Percentiles rank a stretch among this genome's conserved stretches.
These are phyloP conservation scores for Thera britannica DNA, from an alignment of 2,888 invertebrate genomes.

Conservation along the genomic window DNA sequence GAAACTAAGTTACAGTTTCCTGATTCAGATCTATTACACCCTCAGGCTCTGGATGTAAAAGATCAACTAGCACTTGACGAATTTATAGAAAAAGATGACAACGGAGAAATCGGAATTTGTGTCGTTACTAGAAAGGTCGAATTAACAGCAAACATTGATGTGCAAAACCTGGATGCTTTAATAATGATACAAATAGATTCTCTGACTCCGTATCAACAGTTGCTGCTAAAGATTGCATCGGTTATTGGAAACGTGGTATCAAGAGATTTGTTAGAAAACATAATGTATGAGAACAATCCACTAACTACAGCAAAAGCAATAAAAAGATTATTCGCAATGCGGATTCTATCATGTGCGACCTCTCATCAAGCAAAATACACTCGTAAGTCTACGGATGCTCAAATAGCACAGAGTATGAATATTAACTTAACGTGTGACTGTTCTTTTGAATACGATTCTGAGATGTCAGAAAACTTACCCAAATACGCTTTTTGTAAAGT, in stretches of 20 bases:
- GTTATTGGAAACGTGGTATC: conserved; percentile 84
- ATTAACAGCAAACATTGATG: conserved; percentile 67
- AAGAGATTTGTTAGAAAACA: conserved; percentile 78
- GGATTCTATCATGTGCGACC: conserved; percentile 83
- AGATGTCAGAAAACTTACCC: conserved; percentile 66
- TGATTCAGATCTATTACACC: conserved; percentile 57
- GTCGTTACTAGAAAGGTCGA: conserved; percentile 65
- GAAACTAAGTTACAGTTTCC: conserved; percentile 71
- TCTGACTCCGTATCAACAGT: conserved; percentile 85
- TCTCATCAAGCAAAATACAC: conserved; percentile 46
- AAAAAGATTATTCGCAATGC: conserved; percentile 82
- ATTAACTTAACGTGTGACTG: conserved; percentile 67
- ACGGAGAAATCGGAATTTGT: conserved; percentile 64
- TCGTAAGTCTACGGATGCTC: conserved; percentile 42
- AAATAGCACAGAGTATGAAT: conserved; percentile 23
- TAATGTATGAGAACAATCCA: conserved; percentile 81
- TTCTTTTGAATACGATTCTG: conserved; percentile 66
- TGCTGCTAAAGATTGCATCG: conserved; percentile 85
- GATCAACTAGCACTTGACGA: conserved; percentile 63
- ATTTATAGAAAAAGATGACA: conserved; percentile 55
- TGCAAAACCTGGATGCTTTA: conserved; percentile 75
- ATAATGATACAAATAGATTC: conserved; percentile 83
- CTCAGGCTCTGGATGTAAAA: conserved; percentile 63
- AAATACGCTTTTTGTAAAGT: conserved; percentile 85
- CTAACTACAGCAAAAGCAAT: conserved; percentile 79